A percentile compares a stretch with the other conserved stretches of the same genome.
Evolutionary conservation across 2,888 invertebrate species (phyloP).

Genomic region (Eupithecia dodoneata): DNA sequence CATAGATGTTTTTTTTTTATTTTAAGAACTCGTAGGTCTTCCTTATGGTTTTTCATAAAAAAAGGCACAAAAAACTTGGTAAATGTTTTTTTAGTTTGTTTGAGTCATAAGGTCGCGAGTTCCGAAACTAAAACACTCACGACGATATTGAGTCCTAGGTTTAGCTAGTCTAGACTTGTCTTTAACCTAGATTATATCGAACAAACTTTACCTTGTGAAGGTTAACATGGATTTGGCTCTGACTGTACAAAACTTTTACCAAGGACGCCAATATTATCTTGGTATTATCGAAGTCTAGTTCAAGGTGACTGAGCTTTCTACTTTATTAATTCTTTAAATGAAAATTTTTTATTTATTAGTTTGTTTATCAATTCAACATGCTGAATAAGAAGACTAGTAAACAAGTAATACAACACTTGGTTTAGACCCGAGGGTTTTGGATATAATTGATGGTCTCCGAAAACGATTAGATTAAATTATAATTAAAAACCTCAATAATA

Average conservation of each 20-base stretch:
- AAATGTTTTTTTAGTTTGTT: too few species aligned
- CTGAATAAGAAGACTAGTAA: not conserved
- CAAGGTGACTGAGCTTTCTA: conserved; percentile 26
- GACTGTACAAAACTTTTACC: conserved; percentile 9
- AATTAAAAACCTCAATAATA: too few species aligned
- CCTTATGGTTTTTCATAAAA: too few species aligned
- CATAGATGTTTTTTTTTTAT: too few species aligned
- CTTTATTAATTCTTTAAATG: conserved; percentile 26
- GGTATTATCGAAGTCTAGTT: conserved; percentile 24
- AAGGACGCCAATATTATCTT: conserved; percentile 20
- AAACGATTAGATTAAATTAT: not conserved
- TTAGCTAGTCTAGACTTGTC: not conserved
- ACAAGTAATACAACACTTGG: not conserved
- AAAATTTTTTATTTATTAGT: conserved; percentile 14
- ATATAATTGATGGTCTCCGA: not conserved
- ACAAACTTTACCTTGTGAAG: not conserved
- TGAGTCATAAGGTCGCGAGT: too few species aligned
- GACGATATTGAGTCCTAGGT: not conserved
- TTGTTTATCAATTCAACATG: conserved; percentile 19
- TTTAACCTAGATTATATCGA: not conserved
- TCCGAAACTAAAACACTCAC: too few species aligned
- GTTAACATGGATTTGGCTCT: not conserved
- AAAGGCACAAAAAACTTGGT: too few species aligned
- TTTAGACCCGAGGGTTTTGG: too few species aligned
- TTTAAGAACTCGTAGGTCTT: too few species aligned